Percentiles rank a stretch among this genome's conserved stretches.
Conservation (phyloP, 2,113 vertebrate genomes). For the Casuarius casuarius region DNA sequence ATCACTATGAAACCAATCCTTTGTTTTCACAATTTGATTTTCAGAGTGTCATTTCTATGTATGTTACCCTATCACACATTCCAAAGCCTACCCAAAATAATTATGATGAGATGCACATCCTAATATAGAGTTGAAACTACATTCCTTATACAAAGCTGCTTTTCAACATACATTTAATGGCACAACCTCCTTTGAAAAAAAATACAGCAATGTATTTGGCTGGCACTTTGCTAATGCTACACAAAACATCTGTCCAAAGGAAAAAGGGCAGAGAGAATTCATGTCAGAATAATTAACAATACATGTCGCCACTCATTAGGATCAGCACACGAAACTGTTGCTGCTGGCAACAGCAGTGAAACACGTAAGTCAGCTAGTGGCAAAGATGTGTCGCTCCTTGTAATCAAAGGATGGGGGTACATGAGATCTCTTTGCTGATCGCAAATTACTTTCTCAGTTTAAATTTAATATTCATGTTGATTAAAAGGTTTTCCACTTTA, state of each 20-base stretch:
- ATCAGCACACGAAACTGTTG: constrained; percentile 46
- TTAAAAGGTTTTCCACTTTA: constrained; percentile 40
- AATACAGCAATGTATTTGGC: neutral
- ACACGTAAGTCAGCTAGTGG: constrained; percentile 56
- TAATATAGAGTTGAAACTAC: neutral
- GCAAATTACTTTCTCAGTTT: constrained; percentile 35
- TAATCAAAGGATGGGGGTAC: neutral
- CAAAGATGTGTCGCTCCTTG: constrained; percentile 63
- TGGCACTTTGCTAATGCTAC: neutral
- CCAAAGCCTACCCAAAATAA: neutral
- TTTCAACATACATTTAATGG: neutral
- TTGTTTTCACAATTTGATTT: constrained; percentile 35
- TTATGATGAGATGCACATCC: neutral
- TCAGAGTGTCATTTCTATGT: neutral
- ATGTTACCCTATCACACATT: neutral
- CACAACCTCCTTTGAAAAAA: neutral
- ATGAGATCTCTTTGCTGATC: constrained; percentile 19
- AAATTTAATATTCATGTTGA: constrained; percentile 56
- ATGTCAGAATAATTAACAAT: constrained; percentile 76
- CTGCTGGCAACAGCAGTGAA: constrained; percentile 57
- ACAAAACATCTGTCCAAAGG: constrained; percentile 25
- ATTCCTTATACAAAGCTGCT: neutral
- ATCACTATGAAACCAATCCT: neutral
- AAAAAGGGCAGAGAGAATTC: constrained; percentile 44
- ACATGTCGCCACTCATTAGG: constrained; percentile 66